phyloP scores from a whole-genome alignment of 2,797 vertebrate species.

The Coendou prehensilis region DNA sequence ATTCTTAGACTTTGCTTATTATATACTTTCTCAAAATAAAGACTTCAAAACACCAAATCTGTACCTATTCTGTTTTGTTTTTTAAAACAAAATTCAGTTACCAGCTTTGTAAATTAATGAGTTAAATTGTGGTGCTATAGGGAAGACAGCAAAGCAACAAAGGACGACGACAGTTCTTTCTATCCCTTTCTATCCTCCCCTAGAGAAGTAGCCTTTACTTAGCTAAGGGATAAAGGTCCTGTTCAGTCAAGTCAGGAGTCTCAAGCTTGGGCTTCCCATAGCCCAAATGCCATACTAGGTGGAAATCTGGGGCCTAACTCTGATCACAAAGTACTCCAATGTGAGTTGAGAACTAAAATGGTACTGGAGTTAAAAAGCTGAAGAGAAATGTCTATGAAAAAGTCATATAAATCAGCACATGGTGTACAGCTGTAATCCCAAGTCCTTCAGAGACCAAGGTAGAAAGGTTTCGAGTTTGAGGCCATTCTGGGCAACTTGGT shows the following conservation, averaged over 20 bases:
- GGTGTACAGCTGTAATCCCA: not conserved
- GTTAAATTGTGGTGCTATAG: not conserved
- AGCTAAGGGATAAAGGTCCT: not conserved
- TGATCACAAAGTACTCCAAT: not conserved
- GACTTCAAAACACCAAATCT: not conserved
- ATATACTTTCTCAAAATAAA: slow-evolving; percentile 3
- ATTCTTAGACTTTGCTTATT: slow-evolving; percentile 39
- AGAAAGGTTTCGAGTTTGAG: not conserved
- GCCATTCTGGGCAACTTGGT: not conserved
- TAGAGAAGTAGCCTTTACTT: slow-evolving; percentile 30
- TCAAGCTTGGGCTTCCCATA: not conserved
- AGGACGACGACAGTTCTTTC: no score
- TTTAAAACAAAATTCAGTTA: not conserved
- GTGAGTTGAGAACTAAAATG: not conserved
- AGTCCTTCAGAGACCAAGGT: not conserved
- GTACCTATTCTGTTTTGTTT: not conserved
- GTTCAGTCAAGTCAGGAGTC: not conserved
- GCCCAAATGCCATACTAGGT: not conserved
- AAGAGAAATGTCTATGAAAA: slow-evolving; percentile 19
- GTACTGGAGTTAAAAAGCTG: not conserved
- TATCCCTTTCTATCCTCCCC: no score
- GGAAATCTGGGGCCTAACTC: slow-evolving; percentile 17
- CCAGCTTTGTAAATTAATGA: slow-evolving; percentile 48
- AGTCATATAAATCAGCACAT: not conserved
- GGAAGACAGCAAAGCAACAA: no score